phyloP scores from a whole-genome alignment of 2,888 invertebrate species.

The Choristoneura rosaceana region DNA sequence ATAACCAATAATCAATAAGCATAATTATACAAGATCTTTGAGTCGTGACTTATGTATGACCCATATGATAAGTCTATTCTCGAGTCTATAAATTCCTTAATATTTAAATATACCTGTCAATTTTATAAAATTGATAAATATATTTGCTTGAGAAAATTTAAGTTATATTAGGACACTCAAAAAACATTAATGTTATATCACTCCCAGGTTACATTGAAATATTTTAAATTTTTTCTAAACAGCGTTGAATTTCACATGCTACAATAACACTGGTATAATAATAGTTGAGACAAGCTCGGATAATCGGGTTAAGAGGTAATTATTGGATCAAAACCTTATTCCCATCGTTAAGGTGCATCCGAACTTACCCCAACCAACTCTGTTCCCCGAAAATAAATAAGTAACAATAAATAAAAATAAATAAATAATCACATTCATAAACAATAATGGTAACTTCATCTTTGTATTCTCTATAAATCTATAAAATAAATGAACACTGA shows the following conservation, averaged over 20 bases:
- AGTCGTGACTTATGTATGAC: too few relatives aligned
- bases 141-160: too few relatives aligned
- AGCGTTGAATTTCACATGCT: conserved; percentile 33
- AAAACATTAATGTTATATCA: too few relatives aligned
- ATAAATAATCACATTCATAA: conserved; percentile 25
- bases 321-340: neutral
- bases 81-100: too few relatives aligned
- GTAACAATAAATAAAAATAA: conserved; percentile 32
- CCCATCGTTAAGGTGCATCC: neutral
- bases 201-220: neutral
- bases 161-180: too few relatives aligned
- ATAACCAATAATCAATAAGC: too few relatives aligned
- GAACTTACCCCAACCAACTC: conserved; percentile 6
- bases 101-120: too few relatives aligned
- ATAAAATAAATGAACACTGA: conserved; percentile 24
- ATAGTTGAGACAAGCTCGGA: conserved; percentile 8
- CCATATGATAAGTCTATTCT: too few relatives aligned
- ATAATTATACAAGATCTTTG: too few relatives aligned
- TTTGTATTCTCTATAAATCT: conserved; percentile 11
- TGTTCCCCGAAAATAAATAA: conserved; percentile 17
- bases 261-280: neutral
- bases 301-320: neutral
- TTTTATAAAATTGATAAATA: too few relatives aligned
- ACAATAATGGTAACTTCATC: conserved; percentile 35
- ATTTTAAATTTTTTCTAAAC: neutral